These are phyloP conservation scores for Stegodyphus mimosarum DNA, from an alignment of 1,140 invertebrate genomes.

Conservation along the genomic window DNA sequence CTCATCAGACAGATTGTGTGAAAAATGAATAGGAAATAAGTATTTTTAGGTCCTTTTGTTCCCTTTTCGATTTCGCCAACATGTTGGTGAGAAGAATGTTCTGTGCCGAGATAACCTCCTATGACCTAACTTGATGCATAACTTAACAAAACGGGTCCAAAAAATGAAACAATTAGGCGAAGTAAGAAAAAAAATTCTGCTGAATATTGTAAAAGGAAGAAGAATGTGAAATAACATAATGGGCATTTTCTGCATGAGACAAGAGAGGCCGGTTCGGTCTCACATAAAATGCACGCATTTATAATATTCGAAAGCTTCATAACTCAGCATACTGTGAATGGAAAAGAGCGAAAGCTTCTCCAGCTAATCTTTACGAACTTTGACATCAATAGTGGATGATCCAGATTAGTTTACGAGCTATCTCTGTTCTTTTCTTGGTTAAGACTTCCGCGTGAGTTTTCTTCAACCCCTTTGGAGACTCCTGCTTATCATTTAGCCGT, in stretches of 20 bases:
- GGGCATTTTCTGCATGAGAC: conserved; percentile 45
- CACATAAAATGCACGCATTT: conserved; percentile 46
- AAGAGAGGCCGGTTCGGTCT: conserved; percentile 26
- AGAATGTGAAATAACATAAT: conserved; percentile 7
- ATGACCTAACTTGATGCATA: neutral
- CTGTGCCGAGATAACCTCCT: neutral
- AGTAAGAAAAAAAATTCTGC: neutral
- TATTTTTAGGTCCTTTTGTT: no score
- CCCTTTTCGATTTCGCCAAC: no score
- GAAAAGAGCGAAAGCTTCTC: neutral
- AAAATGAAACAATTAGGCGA: neutral
- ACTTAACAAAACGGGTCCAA: neutral
- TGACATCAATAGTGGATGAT: conserved; percentile 43
- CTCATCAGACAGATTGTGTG: no score
- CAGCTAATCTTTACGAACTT: conserved; percentile 31
- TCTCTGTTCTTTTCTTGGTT: conserved; percentile 12
- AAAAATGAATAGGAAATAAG: no score
- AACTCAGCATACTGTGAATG: conserved; percentile 13
- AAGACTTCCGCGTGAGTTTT: conserved; percentile 48
- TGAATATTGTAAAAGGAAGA: neutral
- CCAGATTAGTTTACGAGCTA: conserved; percentile 59
- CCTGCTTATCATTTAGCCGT: conserved; percentile 18
- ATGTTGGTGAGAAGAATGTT: neutral
- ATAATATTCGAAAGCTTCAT: conserved; percentile 36
- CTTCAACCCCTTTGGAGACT: conserved; percentile 17